Evolutionary conservation across 1,140 invertebrate species (phyloP).

Genomic region (Eriocheir sinensis): DNA sequence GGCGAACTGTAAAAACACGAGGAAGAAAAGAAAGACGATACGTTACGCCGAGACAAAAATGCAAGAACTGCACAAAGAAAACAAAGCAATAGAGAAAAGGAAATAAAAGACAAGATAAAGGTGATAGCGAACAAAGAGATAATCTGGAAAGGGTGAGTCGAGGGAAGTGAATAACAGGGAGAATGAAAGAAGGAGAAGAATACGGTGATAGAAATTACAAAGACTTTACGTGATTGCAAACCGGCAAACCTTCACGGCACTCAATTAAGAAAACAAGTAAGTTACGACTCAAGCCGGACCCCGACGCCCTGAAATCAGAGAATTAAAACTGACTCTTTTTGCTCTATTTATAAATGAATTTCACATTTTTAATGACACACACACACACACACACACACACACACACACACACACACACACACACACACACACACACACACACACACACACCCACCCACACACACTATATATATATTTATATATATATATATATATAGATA

Average conservation of each 20-base stretch:
- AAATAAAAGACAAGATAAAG: conserved; percentile 9
- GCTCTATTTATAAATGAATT: not conserved
- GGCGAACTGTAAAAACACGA: not conserved
- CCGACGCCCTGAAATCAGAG: no score
- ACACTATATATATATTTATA: no score
- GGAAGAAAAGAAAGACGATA: not conserved
- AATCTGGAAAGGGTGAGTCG: conserved; percentile 14
- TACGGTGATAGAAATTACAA: conserved; percentile 17
- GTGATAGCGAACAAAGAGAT: conserved; percentile 24
- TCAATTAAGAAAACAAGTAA: conserved; percentile 18
- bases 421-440: no score
- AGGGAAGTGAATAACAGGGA: conserved; percentile 24
- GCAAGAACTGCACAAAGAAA: conserved; percentile 16
- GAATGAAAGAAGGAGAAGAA: not conserved
- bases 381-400: no score
- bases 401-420: no score
- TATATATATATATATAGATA: not conserved
- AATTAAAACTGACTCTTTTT: not conserved
- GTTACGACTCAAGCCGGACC: not conserved
- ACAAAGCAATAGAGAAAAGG: conserved; percentile 25
- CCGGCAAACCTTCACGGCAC: not conserved
- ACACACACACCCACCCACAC: no score
- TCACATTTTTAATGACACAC: not conserved
- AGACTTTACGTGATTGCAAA: conserved; percentile 25
- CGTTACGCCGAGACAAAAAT: conserved; percentile 12